Evolutionary conservation across 37 sponge, comb jelly and placozoan species (phyloP).

Genomic region (Spongia lamella): DNA sequence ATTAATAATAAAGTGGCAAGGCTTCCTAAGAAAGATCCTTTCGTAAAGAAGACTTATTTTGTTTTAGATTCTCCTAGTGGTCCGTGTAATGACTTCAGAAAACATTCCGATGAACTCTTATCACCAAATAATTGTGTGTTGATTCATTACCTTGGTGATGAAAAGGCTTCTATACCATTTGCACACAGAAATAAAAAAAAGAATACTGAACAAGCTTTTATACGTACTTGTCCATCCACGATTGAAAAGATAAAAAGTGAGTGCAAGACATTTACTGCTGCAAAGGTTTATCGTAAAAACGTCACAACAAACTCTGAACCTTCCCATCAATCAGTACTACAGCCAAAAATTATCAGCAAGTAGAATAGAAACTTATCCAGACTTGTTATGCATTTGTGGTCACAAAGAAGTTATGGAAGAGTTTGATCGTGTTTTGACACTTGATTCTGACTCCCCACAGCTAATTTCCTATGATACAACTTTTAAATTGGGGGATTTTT

Average conservation of each 20-base stretch:
- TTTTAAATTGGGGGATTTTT: constrained; percentile 60
- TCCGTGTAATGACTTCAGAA: constrained; percentile 31
- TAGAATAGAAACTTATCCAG: constrained; percentile 40
- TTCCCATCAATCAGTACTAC: constrained; percentile 5
- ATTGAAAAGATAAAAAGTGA: constrained; percentile 22
- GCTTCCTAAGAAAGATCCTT: constrained; percentile 48
- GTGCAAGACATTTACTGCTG: constrained; percentile 21
- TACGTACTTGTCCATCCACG: constrained; percentile 10
- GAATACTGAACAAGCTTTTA: constrained; percentile 2
- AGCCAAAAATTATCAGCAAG: constrained; percentile 38
- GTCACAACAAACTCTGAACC: not conserved
- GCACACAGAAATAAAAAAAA: constrained; percentile 27
- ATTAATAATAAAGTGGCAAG: constrained; percentile 24
- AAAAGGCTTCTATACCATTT: constrained; percentile 25
- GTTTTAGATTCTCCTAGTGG: constrained; percentile 41
- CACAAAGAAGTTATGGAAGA: constrained; percentile 39
- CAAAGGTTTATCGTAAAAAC: constrained; percentile 18
- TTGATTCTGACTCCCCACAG: constrained; percentile 36
- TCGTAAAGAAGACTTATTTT: constrained; percentile 45
- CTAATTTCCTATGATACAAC: constrained; percentile 59
- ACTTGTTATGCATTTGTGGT: constrained; percentile 58
- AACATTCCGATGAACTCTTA: constrained; percentile 48
- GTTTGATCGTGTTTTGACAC: constrained; percentile 33
- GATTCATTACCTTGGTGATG: constrained; percentile 51
- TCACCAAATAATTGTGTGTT: constrained; percentile 28